Percentiles rank a stretch among this genome's conserved stretches.
Evolutionary conservation across 2,888 invertebrate genomes (phyloP).

Genomic region (Cheilosia vulpina): DNA sequence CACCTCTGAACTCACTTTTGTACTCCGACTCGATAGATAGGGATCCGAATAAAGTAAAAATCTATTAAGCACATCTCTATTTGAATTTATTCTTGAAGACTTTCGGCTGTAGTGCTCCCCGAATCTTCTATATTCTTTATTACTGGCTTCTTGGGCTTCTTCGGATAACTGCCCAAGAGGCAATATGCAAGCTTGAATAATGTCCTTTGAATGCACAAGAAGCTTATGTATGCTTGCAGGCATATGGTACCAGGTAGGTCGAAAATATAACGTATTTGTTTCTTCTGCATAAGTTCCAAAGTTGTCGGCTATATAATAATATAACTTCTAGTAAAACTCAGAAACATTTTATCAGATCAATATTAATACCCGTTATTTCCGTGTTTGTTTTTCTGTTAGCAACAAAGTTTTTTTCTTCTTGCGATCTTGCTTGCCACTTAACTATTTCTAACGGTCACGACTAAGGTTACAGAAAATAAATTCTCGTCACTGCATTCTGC

Average conservation of each 20-base stretch:
- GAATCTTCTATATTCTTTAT: constrained; percentile 2
- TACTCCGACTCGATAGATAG: constrained; percentile 1
- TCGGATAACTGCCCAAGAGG: constrained; percentile 5
- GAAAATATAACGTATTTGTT: not conserved
- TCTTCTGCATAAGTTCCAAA: not conserved
- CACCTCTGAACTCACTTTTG: no score
- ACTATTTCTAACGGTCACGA: no score
- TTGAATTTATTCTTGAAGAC: not conserved
- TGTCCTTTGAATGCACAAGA: not conserved
- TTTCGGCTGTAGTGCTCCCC: constrained; percentile 9
- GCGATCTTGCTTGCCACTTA: no score
- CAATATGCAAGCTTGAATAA: constrained; percentile 10
- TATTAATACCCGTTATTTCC: no score
- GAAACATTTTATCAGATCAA: no score
- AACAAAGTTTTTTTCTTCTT: no score
- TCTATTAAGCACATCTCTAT: constrained; percentile 4
- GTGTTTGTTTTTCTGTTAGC: no score
- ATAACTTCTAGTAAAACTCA: no score
- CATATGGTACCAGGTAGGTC: not conserved
- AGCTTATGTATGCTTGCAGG: not conserved
- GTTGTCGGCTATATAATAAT: not conserved
- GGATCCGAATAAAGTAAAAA: constrained; percentile 1
- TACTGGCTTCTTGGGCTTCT: not conserved
- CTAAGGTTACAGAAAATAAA: constrained; percentile 27
- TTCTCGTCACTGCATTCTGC: constrained; percentile 19